Evolutionary conservation across 1,140 invertebrate genomes (phyloP).

Genomic region (Leptinotarsa defecta): DNA sequence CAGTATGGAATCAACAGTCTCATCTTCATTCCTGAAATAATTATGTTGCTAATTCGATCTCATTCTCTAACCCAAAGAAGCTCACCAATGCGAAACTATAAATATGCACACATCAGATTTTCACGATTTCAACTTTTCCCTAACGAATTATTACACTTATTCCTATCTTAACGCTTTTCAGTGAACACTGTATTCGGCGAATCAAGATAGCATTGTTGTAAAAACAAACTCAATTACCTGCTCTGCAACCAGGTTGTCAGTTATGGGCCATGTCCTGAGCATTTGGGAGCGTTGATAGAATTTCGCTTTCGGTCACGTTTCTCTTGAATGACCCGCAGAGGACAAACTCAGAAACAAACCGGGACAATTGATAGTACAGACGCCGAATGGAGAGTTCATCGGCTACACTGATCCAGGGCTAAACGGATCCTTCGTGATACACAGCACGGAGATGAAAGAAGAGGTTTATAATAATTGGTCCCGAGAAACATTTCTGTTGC

Average conservation of each 20-base stretch:
- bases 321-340: conserved; percentile 18
- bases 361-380: conserved; percentile 18
- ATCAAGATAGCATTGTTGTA: conserved; percentile 15
- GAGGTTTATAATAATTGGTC: not conserved
- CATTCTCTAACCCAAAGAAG: too few relatives aligned
- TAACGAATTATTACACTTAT: not conserved
- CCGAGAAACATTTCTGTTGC: not conserved
- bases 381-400: not conserved
- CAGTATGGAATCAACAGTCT: too few relatives aligned
- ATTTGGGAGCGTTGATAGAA: conserved; percentile 18
- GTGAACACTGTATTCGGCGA: not conserved
- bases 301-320: conserved; percentile 18
- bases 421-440: not conserved
- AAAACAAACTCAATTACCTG: conserved; percentile 20
- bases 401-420: conserved; percentile 2
- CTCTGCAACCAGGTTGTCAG: conserved; percentile 11
- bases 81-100: too few relatives aligned
- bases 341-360: conserved; percentile 16
- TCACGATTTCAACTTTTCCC: not conserved
- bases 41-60: too few relatives aligned
- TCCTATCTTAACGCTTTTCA: too few relatives aligned
- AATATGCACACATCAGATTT: too few relatives aligned
- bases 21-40: too few relatives aligned
- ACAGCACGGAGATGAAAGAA: not conserved
- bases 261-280: conserved; percentile 8